phyloP scores from a whole-genome alignment of 1,140 invertebrate genomes.

The Gyrodactylus bullatarudis region DNA sequence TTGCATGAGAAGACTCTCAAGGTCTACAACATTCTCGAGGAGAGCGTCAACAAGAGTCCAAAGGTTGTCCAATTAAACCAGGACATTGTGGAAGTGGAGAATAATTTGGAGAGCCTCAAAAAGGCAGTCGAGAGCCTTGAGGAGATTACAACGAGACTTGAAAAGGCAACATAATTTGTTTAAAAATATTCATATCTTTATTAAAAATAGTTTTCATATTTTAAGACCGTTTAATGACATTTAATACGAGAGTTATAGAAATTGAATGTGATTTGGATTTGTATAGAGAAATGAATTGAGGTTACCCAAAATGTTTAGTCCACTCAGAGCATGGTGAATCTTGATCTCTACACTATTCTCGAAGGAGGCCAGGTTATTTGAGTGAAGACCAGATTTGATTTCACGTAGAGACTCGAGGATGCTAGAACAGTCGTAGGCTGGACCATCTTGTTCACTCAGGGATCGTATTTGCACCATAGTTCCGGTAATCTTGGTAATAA shows the following conservation, averaged over 20 bases:
- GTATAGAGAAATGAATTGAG: neutral
- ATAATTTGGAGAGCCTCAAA: neutral
- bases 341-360: neutral
- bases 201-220: neutral
- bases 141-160: neutral
- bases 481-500: neutral
- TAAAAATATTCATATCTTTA: neutral
- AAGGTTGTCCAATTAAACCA: neutral
- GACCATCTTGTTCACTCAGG: neutral
- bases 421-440: neutral
- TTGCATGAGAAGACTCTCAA: neutral
- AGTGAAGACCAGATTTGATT: neutral
- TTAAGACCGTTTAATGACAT: neutral
- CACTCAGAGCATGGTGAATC: constrained; percentile 2
- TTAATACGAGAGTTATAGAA: neutral
- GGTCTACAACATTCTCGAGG: neutral
- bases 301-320: neutral
- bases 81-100: neutral
- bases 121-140: neutral
- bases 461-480: constrained; percentile 1
- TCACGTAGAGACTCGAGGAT: neutral
- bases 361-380: neutral
- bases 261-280: neutral
- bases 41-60: neutral
- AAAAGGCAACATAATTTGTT: neutral